These are phyloP conservation scores for Nemotelus nigrinus DNA, from an alignment of 2,888 invertebrate genomes.

Conservation along the genomic window DNA sequence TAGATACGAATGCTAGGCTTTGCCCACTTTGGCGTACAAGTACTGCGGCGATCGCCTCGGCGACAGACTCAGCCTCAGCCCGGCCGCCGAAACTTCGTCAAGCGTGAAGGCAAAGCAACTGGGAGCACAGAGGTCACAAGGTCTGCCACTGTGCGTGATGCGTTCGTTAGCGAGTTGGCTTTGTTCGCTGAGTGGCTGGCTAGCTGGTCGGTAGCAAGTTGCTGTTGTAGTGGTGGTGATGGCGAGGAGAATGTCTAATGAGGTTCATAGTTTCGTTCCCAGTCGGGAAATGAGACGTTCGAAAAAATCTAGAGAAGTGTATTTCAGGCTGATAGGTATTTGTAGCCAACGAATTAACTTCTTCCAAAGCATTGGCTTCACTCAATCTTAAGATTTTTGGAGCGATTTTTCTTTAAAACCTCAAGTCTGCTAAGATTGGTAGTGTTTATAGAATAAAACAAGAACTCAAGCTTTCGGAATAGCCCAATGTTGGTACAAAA, in stretches of 20 bases:
- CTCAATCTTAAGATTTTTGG: too few relatives aligned
- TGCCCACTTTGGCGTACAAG: constrained; percentile 24
- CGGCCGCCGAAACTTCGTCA: neutral
- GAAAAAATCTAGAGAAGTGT: too few relatives aligned
- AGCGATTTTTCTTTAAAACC: too few relatives aligned
- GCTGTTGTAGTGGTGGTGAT: constrained; percentile 8
- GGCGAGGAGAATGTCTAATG: neutral
- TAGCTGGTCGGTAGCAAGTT: neutral
- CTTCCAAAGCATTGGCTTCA: too few relatives aligned
- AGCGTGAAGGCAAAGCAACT: constrained; percentile 28
- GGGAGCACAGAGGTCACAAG: constrained; percentile 50
- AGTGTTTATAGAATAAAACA: too few relatives aligned
- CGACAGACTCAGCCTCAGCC: neutral
- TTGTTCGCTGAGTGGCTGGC: too few relatives aligned
- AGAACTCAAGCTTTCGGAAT: too few relatives aligned
- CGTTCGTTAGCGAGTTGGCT: neutral
- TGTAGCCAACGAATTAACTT: too few relatives aligned
- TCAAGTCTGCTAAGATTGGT: too few relatives aligned
- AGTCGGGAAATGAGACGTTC: neutral
- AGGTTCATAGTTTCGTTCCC: neutral
- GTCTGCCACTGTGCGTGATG: constrained; percentile 42
- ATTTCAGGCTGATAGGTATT: too few relatives aligned
- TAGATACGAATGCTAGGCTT: constrained; percentile 18
- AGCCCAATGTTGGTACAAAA: too few relatives aligned
- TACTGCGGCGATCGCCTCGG: constrained; percentile 1